Percentiles rank a stretch among this genome's conserved stretches.
Evolutionary conservation across 2,113 vertebrate species (phyloP).

Genomic region (Piprites chloris): DNA sequence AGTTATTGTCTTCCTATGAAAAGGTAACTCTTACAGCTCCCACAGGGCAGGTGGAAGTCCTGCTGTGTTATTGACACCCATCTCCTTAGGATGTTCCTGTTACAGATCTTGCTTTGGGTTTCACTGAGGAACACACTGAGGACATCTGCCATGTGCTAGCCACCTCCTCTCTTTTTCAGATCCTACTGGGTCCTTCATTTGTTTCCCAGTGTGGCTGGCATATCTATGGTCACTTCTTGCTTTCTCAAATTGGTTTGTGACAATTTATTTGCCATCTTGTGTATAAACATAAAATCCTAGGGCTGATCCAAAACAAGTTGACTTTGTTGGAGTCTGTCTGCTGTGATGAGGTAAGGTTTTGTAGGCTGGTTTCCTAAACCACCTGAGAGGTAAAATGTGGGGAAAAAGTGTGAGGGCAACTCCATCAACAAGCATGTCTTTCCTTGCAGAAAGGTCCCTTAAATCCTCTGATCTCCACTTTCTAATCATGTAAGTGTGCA

Average conservation of each 20-base stretch:
- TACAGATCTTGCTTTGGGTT: neutral
- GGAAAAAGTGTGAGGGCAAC: neutral
- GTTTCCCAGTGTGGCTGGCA: neutral
- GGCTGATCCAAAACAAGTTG: neutral
- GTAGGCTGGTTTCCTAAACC: neutral
- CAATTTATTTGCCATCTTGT: neutral
- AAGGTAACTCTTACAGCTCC: neutral
- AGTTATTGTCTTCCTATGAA: neutral
- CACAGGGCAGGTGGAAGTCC: neutral
- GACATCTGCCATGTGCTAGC: neutral
- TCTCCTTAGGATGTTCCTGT: neutral
- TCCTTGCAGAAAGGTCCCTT: neutral
- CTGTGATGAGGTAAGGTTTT: neutral
- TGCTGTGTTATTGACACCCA: neutral
- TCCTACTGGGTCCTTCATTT: neutral
- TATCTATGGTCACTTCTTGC: neutral
- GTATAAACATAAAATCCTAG: neutral
- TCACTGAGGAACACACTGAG: neutral
- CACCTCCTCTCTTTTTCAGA: neutral
- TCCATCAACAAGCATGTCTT: rapidly evolving
- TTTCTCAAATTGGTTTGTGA: neutral
- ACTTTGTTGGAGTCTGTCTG: rapidly evolving
- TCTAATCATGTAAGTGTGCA: neutral
- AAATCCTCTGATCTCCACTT: neutral
- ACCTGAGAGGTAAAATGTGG: neutral